A percentile compares a stretch with the other conserved stretches of the same genome.
phyloP scores from a whole-genome alignment of 2,113 vertebrate genomes.

The Centrocercus urophasianus region DNA sequence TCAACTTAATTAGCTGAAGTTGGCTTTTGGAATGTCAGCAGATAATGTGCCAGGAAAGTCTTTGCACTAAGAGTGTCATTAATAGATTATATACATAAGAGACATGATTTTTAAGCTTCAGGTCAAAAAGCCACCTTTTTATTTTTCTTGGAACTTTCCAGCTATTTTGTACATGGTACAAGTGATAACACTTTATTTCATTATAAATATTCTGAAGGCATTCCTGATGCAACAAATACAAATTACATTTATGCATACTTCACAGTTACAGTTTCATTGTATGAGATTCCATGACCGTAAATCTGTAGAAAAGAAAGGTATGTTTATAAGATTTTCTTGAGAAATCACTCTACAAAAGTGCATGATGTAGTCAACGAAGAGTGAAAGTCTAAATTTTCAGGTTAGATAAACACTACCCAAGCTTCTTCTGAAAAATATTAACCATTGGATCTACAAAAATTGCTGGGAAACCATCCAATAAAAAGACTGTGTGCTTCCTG shows the following conservation, averaged over 20 bases:
- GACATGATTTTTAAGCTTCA: slow-evolving; percentile 48
- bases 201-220: slow-evolving; percentile 27
- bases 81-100: slow-evolving; percentile 56
- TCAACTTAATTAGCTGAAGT: background rate
- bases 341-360: background rate
- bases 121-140: slow-evolving; percentile 28
- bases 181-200: slow-evolving; percentile 32
- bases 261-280: background rate
- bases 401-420: background rate
- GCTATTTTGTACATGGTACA: background rate
- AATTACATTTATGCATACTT: background rate
- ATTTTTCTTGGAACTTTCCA: slow-evolving; percentile 40
- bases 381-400: background rate
- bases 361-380: background rate
- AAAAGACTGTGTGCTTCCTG: background rate
- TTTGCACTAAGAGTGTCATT: slow-evolving; percentile 35
- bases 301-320: background rate
- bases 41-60: slow-evolving; percentile 48
- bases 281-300: background rate
- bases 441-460: background rate
- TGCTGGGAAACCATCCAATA: slow-evolving; percentile 11
- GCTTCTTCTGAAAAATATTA: background rate
- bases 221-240: background rate
- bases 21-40: slow-evolving; percentile 24
- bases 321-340: background rate